Evolutionary conservation across 2,888 invertebrate genomes (phyloP), one percentile per base, ranked within the genome.

Genomic region (Dynastes grantii): DNA sequence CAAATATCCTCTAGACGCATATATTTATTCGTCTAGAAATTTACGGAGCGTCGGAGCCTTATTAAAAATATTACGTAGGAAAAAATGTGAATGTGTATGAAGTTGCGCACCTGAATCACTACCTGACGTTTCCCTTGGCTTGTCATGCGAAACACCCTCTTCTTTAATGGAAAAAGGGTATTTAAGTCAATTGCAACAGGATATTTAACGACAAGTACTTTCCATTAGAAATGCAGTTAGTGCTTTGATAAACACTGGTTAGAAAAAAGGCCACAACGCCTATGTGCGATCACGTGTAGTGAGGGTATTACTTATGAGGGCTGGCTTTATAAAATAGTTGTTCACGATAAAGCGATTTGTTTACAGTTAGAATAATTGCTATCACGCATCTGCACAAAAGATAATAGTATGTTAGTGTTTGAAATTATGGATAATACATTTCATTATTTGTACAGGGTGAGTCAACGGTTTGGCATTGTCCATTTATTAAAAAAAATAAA

Each of bases 81-180:
- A 58, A 61, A 71, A 58, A 58, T 9, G 32, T 53, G 49, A 55
- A 49, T 71, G 58, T 37, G 40, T 73, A 22, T 16, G 8, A 29
- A 73, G 73, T 73, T 45, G 40, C 58, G 58, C 73, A 58, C 58
- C 58, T 61, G 73, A 73, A 40, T 9, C 37, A 40, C 45, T 29
- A 22, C n/a, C 71, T 51, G 55, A 67, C 75, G 90, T 85, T 85
- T 83, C 81, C 81, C 83, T 81, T 84, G 84, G 81, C 70, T 77
- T 84, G 61, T 75, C 82, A 84, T 79, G 84, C 83, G 84, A 80
- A 81, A 83, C 84, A 82, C 83, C 84, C 83, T 79, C 78, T 75
- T 51, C 68, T 58, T 77, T 53, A 53, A 79, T 73, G 49, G 70
- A 65, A 65, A 65, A 45, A 76, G 67, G 65, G 67, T 40, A 76